Percentiles rank a stretch among this genome's conserved stretches.
phyloP scores from a whole-genome alignment of 2,797 vertebrate genomes.

The Sebastes vulpes region DNA sequence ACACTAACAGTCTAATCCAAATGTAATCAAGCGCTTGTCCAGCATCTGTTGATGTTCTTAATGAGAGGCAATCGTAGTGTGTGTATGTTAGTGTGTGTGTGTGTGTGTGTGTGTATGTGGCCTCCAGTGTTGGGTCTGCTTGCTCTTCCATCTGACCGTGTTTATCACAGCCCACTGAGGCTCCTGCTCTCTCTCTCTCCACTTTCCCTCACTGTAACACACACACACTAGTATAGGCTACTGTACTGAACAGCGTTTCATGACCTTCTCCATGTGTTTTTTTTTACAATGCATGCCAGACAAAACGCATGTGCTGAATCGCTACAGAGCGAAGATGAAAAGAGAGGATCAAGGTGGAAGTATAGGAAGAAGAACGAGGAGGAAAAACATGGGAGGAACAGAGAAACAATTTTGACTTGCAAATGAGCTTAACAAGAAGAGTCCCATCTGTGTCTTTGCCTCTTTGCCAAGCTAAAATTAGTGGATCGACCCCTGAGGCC shows the following conservation, averaged over 20 bases:
- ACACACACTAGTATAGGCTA: background rate
- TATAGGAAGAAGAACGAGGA: background rate
- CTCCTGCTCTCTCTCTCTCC: background rate
- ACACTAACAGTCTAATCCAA: constrained; percentile 61
- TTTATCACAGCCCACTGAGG: constrained; percentile 18
- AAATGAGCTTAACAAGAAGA: constrained; percentile 75
- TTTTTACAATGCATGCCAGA: background rate
- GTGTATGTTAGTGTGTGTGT: constrained; percentile 24
- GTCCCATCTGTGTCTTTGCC: constrained; percentile 75
- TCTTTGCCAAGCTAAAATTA: constrained; percentile 72
- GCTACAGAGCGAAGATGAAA: background rate
- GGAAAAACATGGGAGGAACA: constrained; percentile 23
- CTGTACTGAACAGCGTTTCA: background rate
- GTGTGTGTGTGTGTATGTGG: constrained; percentile 23
- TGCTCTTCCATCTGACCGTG: constrained; percentile 20
- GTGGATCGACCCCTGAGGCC: constrained; percentile 62
- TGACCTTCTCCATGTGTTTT: background rate
- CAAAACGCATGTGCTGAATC: background rate
- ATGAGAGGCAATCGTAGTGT: constrained; percentile 28
- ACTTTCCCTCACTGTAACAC: background rate
- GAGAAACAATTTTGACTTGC: constrained; percentile 59
- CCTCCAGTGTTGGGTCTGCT: constrained; percentile 26
- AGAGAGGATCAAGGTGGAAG: background rate
- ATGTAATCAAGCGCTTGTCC: constrained; percentile 64
- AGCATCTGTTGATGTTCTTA: constrained; percentile 65